Evolutionary conservation across 2,113 vertebrate species (phyloP).

Genomic region (Neotragus pygmaeus): DNA sequence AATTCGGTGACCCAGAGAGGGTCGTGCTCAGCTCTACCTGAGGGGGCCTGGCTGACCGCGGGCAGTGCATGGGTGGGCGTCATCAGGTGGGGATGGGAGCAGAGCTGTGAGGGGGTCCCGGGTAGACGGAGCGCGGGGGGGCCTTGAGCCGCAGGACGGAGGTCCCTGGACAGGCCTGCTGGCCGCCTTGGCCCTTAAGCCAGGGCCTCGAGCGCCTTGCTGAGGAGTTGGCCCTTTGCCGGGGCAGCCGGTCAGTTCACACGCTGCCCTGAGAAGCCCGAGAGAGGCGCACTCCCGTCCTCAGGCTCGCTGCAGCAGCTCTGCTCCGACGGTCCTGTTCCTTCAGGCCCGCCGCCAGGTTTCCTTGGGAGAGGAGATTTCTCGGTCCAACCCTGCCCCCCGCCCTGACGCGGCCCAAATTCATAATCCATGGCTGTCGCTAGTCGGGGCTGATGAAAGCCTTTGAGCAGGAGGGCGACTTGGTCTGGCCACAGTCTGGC

Average conservation of each 20-base stretch:
- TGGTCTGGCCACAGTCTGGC: neutral
- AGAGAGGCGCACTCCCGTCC: neutral
- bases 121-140: neutral
- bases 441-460: neutral
- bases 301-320: neutral
- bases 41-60: neutral
- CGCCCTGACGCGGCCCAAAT: accelerated
- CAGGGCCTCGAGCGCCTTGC: neutral
- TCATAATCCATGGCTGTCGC: accelerated
- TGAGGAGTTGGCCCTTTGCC: neutral
- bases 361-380: neutral
- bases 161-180: neutral
- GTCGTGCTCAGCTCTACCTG: neutral
- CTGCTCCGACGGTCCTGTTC: neutral
- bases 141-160: neutral
- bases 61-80: neutral
- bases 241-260: neutral
- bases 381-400: neutral
- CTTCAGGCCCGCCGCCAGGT: neutral
- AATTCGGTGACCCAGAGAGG: neutral
- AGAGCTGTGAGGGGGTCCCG: neutral
- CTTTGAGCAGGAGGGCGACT: neutral
- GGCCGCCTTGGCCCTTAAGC: neutral
- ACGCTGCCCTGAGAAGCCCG: neutral
- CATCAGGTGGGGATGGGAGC: neutral